Evolutionary conservation across 1,140 invertebrate genomes (phyloP).

Genomic region (Mylabris phalerata): DNA sequence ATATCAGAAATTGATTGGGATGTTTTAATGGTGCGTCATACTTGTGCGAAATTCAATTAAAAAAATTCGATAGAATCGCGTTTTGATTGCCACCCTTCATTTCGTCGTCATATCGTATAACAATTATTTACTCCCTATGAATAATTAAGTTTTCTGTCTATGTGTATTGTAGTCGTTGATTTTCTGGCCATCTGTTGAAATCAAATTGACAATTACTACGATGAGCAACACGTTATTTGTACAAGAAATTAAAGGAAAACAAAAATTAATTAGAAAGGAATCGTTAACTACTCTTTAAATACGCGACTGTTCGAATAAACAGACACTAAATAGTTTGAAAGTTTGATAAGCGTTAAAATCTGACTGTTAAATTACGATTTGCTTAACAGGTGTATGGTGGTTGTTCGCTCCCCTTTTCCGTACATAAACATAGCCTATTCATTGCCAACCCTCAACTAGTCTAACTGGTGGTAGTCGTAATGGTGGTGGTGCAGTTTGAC

Average conservation of each 20-base stretch:
- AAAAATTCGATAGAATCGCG: no score
- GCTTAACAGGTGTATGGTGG: constrained; percentile 22
- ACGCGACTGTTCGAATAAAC: no score
- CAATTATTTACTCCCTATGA: constrained; percentile 26
- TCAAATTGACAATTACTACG: no score
- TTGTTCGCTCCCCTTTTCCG: constrained; percentile 16
- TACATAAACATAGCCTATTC: constrained; percentile 13
- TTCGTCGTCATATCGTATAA: neutral
- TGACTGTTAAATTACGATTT: constrained; percentile 27
- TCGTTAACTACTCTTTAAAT: no score
- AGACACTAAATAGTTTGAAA: neutral
- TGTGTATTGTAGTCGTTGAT: constrained; percentile 1
- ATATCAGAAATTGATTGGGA: no score
- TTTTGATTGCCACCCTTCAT: no score
- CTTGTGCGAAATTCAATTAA: no score
- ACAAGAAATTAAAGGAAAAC: no score
- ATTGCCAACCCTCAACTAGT: neutral
- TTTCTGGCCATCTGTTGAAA: constrained; percentile 19
- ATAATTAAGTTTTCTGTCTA: constrained; percentile 19
- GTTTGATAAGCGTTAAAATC: constrained; percentile 23
- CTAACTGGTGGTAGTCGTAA: constrained; percentile 1
- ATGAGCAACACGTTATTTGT: no score
- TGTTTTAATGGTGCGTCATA: no score
- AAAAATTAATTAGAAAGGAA: no score
- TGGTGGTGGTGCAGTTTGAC: constrained; percentile 18